Percentiles rank a stretch among this genome's conserved stretches.
These are phyloP conservation scores for Alitta virens DNA, from an alignment of 2,888 invertebrate genomes.

Conservation along the genomic window DNA sequence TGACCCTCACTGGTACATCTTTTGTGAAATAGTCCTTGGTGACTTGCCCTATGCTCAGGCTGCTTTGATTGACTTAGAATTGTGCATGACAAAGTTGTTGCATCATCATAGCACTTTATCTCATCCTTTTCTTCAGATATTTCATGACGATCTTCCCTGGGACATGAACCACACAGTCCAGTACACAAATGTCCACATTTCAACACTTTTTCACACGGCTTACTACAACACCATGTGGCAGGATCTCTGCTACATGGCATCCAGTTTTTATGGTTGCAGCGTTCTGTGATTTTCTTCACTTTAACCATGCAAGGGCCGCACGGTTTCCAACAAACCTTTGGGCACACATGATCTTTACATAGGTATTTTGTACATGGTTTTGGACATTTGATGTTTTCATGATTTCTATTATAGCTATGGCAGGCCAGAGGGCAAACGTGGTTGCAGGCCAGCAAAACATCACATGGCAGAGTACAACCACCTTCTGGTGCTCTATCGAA, in stretches of 20 bases:
- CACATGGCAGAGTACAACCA: slow-evolving; percentile 66
- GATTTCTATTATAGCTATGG: slow-evolving; percentile 64
- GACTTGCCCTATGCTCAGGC: slow-evolving; percentile 59
- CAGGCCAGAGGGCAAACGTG: slow-evolving; percentile 67
- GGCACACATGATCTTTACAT: slow-evolving; percentile 36
- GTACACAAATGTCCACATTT: slow-evolving; percentile 61
- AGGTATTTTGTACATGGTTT: slow-evolving; percentile 32
- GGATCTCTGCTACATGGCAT: slow-evolving; percentile 36
- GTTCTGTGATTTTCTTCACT: slow-evolving; percentile 36
- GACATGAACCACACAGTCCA: slow-evolving; percentile 58
- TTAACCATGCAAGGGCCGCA: slow-evolving; percentile 39
- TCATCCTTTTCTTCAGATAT: slow-evolving; percentile 53
- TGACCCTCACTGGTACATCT: slow-evolving; percentile 64
- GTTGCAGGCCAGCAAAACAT: slow-evolving; percentile 62
- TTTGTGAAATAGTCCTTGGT: slow-evolving; percentile 65
- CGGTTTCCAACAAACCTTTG: slow-evolving; percentile 29
- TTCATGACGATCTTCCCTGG: slow-evolving; percentile 47
- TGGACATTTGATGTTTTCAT: slow-evolving; percentile 54
- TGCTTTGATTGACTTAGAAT: slow-evolving; percentile 29
- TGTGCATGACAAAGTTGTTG: slow-evolving; percentile 53
- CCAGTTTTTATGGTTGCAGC: slow-evolving; percentile 40
- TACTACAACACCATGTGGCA: slow-evolving; percentile 34
- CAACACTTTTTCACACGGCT: slow-evolving; percentile 49
- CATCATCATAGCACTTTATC: slow-evolving; percentile 56
- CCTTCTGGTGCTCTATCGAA: slow-evolving; percentile 46